Evolutionary conservation across 2,888 invertebrate species (phyloP).

Genomic region (Cheilosia grossa): DNA sequence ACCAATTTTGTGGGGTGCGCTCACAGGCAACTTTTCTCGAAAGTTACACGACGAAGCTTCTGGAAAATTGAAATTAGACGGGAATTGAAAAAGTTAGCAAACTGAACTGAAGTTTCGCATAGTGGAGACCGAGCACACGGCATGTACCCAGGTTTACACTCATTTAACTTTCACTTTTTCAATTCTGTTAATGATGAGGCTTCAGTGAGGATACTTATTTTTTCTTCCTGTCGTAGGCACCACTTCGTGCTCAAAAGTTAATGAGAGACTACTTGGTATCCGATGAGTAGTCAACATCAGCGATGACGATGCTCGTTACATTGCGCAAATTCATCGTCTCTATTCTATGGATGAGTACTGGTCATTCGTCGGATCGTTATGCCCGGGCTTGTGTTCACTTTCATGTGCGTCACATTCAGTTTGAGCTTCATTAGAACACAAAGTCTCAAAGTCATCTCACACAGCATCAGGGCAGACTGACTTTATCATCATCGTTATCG

Average conservation of each 20-base stretch:
- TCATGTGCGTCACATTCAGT: constrained; percentile 40
- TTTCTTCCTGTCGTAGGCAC: neutral
- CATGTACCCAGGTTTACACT: constrained; percentile 16
- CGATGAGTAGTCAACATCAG: constrained; percentile 9
- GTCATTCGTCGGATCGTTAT: constrained; percentile 65
- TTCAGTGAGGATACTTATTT: neutral
- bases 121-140: constrained; percentile 5
- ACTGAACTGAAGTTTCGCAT: constrained; percentile 44
- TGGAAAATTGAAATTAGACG: constrained; percentile 73
- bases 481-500: constrained; percentile 71
- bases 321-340: constrained; percentile 47
- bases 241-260: constrained; percentile 58
- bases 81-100: constrained; percentile 70
- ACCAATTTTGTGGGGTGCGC: constrained; percentile 20
- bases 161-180: constrained; percentile 43
- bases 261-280: constrained; percentile 40
- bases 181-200: constrained; percentile 43
- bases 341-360: constrained; percentile 16
- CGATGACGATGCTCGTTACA: constrained; percentile 34
- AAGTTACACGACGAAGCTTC: constrained; percentile 61
- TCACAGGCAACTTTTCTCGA: constrained; percentile 18
- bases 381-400: constrained; percentile 24
- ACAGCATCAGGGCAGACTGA: constrained; percentile 49
- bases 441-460: constrained; percentile 53
- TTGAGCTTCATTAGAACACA: constrained; percentile 31